Percentiles rank a stretch among this genome's conserved stretches.
Conservation (phyloP, 35 echinoderm and acorn worm genomes). For the Anneissia japonica region DNA sequence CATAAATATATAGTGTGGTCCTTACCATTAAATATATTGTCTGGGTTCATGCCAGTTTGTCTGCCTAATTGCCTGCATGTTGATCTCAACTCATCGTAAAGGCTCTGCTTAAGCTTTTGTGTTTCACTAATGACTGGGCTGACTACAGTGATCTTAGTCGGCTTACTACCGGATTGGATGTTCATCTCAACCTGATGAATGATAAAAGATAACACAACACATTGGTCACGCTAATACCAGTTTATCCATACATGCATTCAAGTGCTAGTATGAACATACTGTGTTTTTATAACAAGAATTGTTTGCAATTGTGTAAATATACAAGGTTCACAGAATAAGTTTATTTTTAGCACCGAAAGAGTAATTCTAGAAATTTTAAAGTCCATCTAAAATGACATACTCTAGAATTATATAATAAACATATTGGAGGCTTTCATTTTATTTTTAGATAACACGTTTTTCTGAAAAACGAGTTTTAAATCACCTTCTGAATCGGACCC, state of each 20-base stretch:
- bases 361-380: no score
- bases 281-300: no score
- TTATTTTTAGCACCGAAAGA: no score
- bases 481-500: no score
- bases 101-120: conserved; percentile 22
- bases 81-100: conserved; percentile 59
- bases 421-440: no score
- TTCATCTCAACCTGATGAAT: conserved; percentile 51
- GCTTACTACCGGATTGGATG: conserved; percentile 27
- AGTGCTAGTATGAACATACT: neutral
- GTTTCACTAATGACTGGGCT: conserved; percentile 14
- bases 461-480: no score
- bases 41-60: conserved; percentile 64
- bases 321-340: no score
- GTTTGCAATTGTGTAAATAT: no score
- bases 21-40: conserved; percentile 79
- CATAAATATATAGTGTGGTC: neutral
- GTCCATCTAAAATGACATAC: no score
- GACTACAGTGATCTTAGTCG: neutral
- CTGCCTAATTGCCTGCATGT: conserved; percentile 51
- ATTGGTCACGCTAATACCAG: neutral
- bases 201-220: neutral
- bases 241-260: neutral
- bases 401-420: no score
- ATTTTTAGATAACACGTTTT: no score